A percentile compares a stretch with the other conserved stretches of the same genome.
phyloP scores from a whole-genome alignment of 2,888 invertebrate species.

The Auanema freiburgensis region DNA sequence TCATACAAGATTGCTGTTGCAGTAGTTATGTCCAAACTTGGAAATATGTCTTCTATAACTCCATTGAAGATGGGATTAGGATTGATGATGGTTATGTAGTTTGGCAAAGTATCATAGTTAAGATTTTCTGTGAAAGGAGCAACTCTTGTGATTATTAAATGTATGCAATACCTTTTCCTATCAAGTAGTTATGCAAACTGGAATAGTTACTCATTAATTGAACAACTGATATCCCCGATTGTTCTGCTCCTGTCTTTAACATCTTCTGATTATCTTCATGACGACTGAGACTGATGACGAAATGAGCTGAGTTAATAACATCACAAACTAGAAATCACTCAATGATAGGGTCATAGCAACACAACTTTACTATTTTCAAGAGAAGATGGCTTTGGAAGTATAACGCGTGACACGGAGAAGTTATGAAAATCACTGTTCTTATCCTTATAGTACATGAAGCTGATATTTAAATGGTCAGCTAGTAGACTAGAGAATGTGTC shows the following conservation, averaged over 20 bases:
- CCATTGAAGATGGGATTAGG: slow-evolving; percentile 53
- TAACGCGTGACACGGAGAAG: no score
- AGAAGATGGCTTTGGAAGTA: no score
- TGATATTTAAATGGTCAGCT: no score
- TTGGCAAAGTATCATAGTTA: slow-evolving; percentile 11
- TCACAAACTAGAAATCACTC: no score
- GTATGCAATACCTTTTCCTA: background rate
- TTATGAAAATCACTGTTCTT: no score
- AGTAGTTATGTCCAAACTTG: slow-evolving; percentile 83
- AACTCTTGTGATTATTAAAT: background rate
- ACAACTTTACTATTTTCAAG: no score
- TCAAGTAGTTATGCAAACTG: background rate
- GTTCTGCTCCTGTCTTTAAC: slow-evolving; percentile 25
- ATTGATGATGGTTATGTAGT: slow-evolving; percentile 49
- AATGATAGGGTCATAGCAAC: no score
- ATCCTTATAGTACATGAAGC: no score
- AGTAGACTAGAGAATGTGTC: no score
- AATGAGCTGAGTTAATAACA: background rate
- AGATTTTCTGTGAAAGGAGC: background rate
- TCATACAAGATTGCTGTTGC: slow-evolving; percentile 85
- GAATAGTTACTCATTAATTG: slow-evolving; percentile 25
- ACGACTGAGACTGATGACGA: slow-evolving; percentile 37
- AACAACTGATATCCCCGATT: slow-evolving; percentile 35
- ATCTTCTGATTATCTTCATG: slow-evolving; percentile 23
- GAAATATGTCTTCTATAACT: slow-evolving; percentile 79